Conservation (phyloP, 2,113 vertebrate species). For the Aspiorhynchus laticeps region DNA sequence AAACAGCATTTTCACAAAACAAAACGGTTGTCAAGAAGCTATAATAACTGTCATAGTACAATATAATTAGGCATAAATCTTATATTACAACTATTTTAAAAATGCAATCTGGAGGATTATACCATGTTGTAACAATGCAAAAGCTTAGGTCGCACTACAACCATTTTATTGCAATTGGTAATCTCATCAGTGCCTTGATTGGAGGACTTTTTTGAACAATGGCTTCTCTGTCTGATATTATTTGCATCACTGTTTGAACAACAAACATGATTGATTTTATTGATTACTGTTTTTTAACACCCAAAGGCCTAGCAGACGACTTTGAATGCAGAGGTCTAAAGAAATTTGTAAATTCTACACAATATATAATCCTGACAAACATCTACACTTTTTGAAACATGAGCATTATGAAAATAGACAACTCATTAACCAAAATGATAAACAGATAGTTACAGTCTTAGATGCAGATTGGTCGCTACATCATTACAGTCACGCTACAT, state of each 20-base stretch:
- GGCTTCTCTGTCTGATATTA: slow-evolving; percentile 64
- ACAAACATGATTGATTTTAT: slow-evolving; percentile 74
- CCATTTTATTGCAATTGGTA: not conserved
- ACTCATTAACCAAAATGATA: not conserved
- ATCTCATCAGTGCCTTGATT: slow-evolving; percentile 17
- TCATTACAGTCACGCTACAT: not conserved
- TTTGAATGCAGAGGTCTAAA: not conserved
- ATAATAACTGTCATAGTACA: not conserved
- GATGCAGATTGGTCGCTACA: not conserved
- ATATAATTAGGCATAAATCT: not conserved
- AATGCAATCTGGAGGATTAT: not conserved
- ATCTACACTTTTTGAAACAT: not conserved
- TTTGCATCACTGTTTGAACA: slow-evolving; percentile 75
- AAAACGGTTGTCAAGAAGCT: not conserved
- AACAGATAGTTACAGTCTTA: not conserved
- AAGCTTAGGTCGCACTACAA: not conserved
- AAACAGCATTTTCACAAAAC: not conserved
- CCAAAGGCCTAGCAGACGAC: slow-evolving; percentile 1
- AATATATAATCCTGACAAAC: not conserved
- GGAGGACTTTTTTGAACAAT: slow-evolving; percentile 61
- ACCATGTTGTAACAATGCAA: not conserved
- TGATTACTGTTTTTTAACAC: slow-evolving; percentile 67
- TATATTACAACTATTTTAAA: not conserved
- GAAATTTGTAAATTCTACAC: not conserved
- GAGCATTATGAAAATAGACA: not conserved